phyloP scores from a whole-genome alignment of 2,113 vertebrate genomes.

The Electrona antarctica region DNA sequence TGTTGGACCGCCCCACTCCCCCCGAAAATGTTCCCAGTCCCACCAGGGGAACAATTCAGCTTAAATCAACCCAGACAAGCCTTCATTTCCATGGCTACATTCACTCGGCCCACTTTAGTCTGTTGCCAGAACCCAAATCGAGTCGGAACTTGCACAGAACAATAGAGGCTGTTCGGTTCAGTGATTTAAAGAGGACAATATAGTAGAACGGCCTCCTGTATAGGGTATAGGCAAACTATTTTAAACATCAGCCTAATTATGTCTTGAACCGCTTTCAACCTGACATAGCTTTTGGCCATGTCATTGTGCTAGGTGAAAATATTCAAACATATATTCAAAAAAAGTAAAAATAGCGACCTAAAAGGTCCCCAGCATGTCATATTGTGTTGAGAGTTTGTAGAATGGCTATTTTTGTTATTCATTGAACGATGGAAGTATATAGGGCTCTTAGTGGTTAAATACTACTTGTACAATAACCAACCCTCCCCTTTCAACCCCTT shows the following conservation, averaged over 20 bases:
- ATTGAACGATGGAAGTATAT: not conserved
- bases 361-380: too few species aligned
- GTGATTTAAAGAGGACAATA: not conserved
- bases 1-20: conserved; percentile 16
- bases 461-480: not conserved
- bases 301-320: not conserved
- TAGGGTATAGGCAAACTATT: not conserved
- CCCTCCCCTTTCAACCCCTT: not conserved
- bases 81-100: not conserved
- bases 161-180: not conserved
- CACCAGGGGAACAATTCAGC: conserved; percentile 8
- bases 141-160: not conserved
- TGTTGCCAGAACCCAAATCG: conserved; percentile 21
- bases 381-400: too few species aligned
- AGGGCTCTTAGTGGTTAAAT: not conserved
- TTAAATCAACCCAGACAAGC: conserved; percentile 20
- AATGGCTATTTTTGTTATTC: too few species aligned
- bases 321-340: too few species aligned
- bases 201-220: not conserved
- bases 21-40: conserved; percentile 24
- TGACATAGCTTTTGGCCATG: not conserved
- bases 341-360: too few species aligned
- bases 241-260: not conserved
- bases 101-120: not conserved
- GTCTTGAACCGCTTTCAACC: not conserved